Percentiles rank a stretch among this genome's conserved stretches.
Conservation (phyloP, 2,113 vertebrate genomes). For the Sinosuthora webbiana region DNA sequence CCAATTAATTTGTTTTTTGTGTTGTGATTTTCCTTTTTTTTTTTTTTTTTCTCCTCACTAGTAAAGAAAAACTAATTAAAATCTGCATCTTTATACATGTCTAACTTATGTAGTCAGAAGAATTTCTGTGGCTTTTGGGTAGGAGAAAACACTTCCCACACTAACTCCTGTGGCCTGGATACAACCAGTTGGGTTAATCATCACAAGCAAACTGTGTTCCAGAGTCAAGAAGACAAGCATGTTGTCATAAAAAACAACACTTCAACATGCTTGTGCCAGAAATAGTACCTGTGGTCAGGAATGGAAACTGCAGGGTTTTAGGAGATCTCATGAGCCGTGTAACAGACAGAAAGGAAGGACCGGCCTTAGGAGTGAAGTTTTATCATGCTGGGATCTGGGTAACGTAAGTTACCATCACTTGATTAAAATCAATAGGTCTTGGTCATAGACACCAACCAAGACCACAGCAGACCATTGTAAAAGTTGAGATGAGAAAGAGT, state of each 20-base stretch:
- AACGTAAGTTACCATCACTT: not conserved
- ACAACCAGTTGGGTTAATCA: not conserved
- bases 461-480: not conserved
- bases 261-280: not conserved
- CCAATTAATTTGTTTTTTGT: slow-evolving; percentile 11
- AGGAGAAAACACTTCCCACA: not conserved
- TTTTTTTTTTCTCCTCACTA: not conserved
- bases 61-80: slow-evolving; percentile 36
- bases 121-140: not conserved
- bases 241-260: not conserved
- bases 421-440: not conserved
- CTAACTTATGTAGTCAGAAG: not conserved
- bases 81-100: not conserved
- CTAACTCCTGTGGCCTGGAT: not conserved
- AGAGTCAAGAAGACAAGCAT: not conserved
- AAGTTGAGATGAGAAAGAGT: not conserved
- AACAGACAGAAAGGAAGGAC: not conserved
- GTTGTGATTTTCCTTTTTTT: not conserved
- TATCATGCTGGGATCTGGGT: not conserved
- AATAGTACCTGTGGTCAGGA: not conserved
- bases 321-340: fast-evolving
- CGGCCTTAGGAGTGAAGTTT: not conserved
- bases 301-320: not conserved
- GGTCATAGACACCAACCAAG: not conserved
- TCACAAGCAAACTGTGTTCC: not conserved